Percentiles rank a stretch among this genome's conserved stretches.
These are phyloP conservation scores for Nannoperca australis DNA, from an alignment of 2,797 vertebrate species.

Conservation along the genomic window DNA sequence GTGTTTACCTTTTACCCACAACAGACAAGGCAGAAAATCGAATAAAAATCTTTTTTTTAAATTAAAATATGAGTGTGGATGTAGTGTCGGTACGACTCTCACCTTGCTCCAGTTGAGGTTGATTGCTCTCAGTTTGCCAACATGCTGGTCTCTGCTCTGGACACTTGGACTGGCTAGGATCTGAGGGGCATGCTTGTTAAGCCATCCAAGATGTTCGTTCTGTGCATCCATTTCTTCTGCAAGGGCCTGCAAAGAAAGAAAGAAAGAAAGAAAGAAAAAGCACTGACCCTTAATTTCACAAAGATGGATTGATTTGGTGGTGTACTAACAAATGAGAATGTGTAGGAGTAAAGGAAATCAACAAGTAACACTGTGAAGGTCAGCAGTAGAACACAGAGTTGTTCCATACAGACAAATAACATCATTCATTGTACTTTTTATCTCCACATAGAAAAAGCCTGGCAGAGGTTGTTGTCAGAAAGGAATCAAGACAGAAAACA, in stretches of 20 bases:
- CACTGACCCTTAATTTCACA: constrained; percentile 16
- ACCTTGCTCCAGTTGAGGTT: constrained; percentile 94
- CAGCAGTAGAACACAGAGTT: background rate
- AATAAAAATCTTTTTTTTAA: background rate
- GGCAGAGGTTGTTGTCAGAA: background rate
- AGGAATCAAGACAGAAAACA: constrained; percentile 14
- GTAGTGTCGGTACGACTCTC: background rate
- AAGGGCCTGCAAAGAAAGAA: constrained; percentile 81
- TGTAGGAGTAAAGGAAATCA: constrained; percentile 3
- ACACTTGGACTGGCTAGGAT: constrained; percentile 86
- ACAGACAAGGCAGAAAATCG: background rate
- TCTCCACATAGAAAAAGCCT: constrained; percentile 5
- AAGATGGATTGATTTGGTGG: constrained; percentile 8
- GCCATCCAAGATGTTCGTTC: constrained; percentile 89
- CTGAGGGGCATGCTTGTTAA: constrained; percentile 90
- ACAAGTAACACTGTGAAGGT: background rate
- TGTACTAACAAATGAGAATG: background rate
- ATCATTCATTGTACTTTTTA: constrained; percentile 8
- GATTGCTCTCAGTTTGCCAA: constrained; percentile 86
- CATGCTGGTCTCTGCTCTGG: constrained; percentile 88
- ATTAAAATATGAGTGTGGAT: background rate
- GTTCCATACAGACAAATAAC: background rate
- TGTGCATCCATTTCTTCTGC: constrained; percentile 88
- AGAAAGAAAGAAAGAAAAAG: constrained; percentile 15
- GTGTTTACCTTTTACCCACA: background rate